These are phyloP conservation scores for Lucifuga dentata DNA, from an alignment of 2,113 vertebrate species.

Conservation along the genomic window DNA sequence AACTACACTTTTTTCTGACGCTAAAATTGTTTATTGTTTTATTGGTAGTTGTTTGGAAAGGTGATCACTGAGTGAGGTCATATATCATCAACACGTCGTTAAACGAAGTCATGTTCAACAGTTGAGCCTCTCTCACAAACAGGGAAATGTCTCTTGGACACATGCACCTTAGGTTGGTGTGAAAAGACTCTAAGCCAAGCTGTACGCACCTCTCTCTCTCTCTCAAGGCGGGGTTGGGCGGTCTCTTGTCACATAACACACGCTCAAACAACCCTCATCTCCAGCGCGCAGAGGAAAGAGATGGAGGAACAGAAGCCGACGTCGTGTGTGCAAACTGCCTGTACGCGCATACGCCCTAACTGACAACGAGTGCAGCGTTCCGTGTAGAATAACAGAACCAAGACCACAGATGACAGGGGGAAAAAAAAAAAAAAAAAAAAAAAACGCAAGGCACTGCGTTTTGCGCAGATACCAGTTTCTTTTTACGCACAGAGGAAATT, in stretches of 20 bases:
- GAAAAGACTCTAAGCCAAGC: slow-evolving; percentile 58
- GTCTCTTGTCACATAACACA: slow-evolving; percentile 77
- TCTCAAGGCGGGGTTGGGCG: slow-evolving; percentile 75
- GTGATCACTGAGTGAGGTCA: slow-evolving; percentile 28
- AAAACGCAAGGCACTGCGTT: slow-evolving; percentile 1
- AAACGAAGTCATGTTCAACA: slow-evolving; percentile 37
- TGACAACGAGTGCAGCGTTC: slow-evolving; percentile 32
- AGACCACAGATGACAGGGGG: slow-evolving; percentile 9
- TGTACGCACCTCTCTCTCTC: slow-evolving; percentile 33
- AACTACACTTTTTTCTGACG: background rate
- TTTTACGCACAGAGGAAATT: slow-evolving; percentile 18
- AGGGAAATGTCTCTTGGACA: slow-evolving; percentile 56
- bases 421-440: too few relatives aligned
- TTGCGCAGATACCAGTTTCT: background rate
- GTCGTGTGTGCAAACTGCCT: slow-evolving; percentile 31
- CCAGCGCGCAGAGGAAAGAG: slow-evolving; percentile 23
- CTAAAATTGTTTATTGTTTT: background rate
- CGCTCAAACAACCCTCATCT: slow-evolving; percentile 48
- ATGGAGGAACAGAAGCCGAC: slow-evolving; percentile 13
- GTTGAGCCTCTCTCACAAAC: slow-evolving; percentile 53
- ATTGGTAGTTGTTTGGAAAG: slow-evolving; percentile 27
- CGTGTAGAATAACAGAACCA: slow-evolving; percentile 32
- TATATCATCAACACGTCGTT: slow-evolving; percentile 12
- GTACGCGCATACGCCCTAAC: slow-evolving; percentile 28
- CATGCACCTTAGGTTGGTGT: slow-evolving; percentile 64